A percentile compares a stretch with the other conserved stretches of the same genome.
These are phyloP conservation scores for Thamnophis elegans DNA, from an alignment of 2,797 vertebrate genomes.

Conservation along the genomic window DNA sequence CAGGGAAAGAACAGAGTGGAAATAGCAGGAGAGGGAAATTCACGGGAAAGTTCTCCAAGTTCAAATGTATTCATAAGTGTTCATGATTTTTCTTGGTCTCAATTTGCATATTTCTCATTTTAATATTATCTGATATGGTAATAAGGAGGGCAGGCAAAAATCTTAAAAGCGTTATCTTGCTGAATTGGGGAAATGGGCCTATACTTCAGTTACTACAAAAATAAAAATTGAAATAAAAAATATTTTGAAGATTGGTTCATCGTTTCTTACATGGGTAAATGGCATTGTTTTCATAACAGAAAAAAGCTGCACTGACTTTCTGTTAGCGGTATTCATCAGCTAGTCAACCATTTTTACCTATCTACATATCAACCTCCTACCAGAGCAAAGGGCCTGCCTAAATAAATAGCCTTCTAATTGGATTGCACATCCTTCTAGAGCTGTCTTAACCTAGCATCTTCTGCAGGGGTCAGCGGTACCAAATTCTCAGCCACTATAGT, in stretches of 20 bases:
- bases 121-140: not conserved
- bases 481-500: not conserved
- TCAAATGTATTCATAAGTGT: not conserved
- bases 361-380: not conserved
- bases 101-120: not conserved
- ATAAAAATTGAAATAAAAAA: not conserved
- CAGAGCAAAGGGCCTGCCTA: not conserved
- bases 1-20: not conserved
- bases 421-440: not conserved
- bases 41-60: not conserved
- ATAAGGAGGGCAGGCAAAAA: not conserved
- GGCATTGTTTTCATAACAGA: not conserved
- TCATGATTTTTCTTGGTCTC: not conserved
- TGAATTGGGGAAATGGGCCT: not conserved
- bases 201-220: not conserved
- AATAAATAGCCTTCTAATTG: not conserved
- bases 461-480: not conserved
- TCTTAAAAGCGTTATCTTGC: not conserved
- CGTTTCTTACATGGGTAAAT: no score
- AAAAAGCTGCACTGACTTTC: not conserved
- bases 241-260: not conserved
- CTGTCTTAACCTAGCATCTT: not conserved
- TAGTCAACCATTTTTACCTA: not conserved
- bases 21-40: not conserved
- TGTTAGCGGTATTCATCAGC: not conserved